Evolutionary conservation across 2,888 invertebrate genomes (phyloP), one percentile per base, ranked within the genome.

Genomic region (Petrolisthes manimaculis): DNA sequence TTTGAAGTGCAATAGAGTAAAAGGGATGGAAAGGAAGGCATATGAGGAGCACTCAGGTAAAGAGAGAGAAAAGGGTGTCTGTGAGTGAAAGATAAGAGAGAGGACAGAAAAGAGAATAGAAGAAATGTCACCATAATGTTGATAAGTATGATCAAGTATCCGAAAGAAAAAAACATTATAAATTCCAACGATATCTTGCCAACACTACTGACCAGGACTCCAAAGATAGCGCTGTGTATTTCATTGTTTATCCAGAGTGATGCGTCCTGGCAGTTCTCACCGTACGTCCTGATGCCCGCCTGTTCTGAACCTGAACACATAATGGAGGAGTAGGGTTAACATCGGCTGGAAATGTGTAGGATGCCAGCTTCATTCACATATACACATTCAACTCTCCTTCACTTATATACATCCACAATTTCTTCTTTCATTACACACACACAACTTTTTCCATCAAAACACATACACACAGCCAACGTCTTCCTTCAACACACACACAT

Each of bases 181-280:
- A 37, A 37, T 37, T 37, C 37, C 67, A 14, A 12, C 18, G 1
- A 14, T 18, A 37, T 37, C 37, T 67, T 18, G 12, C 67, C 18
- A 12, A 14, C 3, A 14, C 67, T 74, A 18, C 53, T 53, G 37
- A 87, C 87, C 83, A 87, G 53, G 79, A 87, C 74, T 37, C 84
- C 87, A 56, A 56, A 83, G 37, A 79, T 67, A 5, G 83, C 37
- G 56, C 86, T 53, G 69, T 82, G 88, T 8, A 84, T 84, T 77
- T 87, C 90, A 84, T 89, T 89, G 54, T 85, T 53, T 14, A n/a
- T 53, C 90, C 90, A 91, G 53, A n/a, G 74, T 6, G 87, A 55
- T 14, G 21, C 37, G 3, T 51, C 55, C 0, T 51, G 56, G 51
- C 90, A 91, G 24, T 9, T 12, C 24, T 88, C 86, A 8, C 90